Percentiles rank a stretch among this genome's conserved stretches.
These are phyloP conservation scores for Staurois parvus DNA, from an alignment of 2,797 vertebrate species.

Conservation along the genomic window DNA sequence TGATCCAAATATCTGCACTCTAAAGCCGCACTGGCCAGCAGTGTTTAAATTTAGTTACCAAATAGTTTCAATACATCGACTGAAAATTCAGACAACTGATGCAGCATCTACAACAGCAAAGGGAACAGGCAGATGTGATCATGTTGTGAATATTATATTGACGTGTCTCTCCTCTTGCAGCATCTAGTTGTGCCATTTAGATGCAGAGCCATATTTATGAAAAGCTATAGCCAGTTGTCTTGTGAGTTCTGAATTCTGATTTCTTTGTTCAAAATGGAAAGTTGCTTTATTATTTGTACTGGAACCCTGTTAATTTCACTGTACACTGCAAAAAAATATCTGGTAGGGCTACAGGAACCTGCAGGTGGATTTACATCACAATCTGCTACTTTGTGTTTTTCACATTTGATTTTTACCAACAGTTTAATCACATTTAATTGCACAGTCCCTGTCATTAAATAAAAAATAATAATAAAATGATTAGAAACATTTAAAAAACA, in stretches of 20 bases:
- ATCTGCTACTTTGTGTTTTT: not conserved
- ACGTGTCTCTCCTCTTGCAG: conserved; percentile 12
- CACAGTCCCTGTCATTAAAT: not conserved
- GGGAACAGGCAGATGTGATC: conserved; percentile 44
- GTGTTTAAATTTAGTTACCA: conserved; percentile 41
- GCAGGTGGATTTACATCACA: conserved; percentile 12
- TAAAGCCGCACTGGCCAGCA: conserved; percentile 23
- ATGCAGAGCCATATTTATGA: conserved; percentile 54
- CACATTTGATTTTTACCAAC: not conserved
- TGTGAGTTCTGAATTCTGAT: conserved; percentile 55
- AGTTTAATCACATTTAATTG: not conserved
- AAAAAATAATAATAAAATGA: too few species aligned
- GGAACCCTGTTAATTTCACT: conserved; percentile 49
- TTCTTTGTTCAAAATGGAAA: conserved; percentile 48
- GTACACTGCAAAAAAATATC: conserved; percentile 18
- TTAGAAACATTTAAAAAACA: too few species aligned
- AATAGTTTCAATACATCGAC: conserved; percentile 31
- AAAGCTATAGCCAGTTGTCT: conserved; percentile 45
- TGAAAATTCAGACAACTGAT: conserved; percentile 28
- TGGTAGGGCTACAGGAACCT: not conserved
- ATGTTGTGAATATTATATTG: conserved; percentile 50
- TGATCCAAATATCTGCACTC: conserved; percentile 28
- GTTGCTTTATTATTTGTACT: conserved; percentile 56
- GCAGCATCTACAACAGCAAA: conserved; percentile 21
- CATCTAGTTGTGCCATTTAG: conserved; percentile 52